Evolutionary conservation across 2,888 invertebrate species (phyloP).

Genomic region (Oligia fasciuncula): DNA sequence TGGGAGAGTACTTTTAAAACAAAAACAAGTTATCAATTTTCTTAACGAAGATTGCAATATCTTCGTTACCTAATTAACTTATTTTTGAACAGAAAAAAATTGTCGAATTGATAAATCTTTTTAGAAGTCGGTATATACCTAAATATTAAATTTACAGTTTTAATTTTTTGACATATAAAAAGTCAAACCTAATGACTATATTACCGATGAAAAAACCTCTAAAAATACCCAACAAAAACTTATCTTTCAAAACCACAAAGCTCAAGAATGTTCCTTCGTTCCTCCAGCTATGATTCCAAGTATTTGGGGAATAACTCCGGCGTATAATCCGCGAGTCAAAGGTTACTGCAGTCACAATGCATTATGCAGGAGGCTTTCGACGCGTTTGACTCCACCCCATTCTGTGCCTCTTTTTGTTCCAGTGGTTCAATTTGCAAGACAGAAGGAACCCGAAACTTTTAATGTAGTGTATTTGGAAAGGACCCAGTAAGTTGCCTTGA

Average conservation of each 20-base stretch:
- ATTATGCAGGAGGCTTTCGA: conserved; percentile 84
- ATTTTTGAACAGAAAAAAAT: not conserved
- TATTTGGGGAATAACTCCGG: conserved; percentile 75
- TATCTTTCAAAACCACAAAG: not conserved
- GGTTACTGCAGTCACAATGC: conserved; percentile 81
- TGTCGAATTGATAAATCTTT: not conserved
- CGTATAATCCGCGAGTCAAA: conserved; percentile 79
- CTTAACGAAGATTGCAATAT: not conserved
- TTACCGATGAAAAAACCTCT: not conserved
- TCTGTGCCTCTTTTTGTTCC: conserved; percentile 65
- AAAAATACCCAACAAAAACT: not conserved
- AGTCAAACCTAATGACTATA: not conserved
- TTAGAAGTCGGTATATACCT: not conserved
- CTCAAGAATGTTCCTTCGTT: not conserved
- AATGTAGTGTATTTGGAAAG: not conserved
- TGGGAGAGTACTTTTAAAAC: too few relatives aligned
- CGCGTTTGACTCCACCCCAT: conserved; percentile 71
- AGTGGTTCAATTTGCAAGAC: conserved; percentile 40
- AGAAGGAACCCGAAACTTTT: not conserved
- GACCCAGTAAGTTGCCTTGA: not conserved
- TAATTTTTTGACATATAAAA: too few relatives aligned
- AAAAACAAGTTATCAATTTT: not conserved
- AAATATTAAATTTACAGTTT: too few relatives aligned
- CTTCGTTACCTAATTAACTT: too few relatives aligned
- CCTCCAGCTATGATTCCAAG: conserved; percentile 31